A percentile compares a stretch with the other conserved stretches of the same genome.
Evolutionary conservation across 2,797 vertebrate species (phyloP).

Genomic region (Pitangus sulphuratus): DNA sequence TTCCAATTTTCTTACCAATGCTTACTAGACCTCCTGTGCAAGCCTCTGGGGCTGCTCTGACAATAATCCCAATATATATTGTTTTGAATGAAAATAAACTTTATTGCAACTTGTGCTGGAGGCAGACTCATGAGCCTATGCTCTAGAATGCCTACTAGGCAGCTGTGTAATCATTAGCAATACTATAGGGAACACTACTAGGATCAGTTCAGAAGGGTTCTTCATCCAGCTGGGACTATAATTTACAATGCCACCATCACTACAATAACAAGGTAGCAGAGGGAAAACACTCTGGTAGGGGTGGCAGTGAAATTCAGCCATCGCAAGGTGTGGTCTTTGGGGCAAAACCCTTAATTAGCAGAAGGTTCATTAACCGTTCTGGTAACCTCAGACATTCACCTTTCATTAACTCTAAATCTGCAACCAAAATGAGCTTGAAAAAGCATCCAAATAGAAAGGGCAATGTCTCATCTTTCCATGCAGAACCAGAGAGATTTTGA

Average conservation of each 20-base stretch:
- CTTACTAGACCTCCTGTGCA: conserved; percentile 69
- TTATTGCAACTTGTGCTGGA: conserved; percentile 69
- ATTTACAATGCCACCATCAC: conserved; percentile 69
- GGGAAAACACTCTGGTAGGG: conserved; percentile 56
- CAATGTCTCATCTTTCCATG: neutral
- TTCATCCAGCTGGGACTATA: conserved; percentile 68
- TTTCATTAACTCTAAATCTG: conserved; percentile 30
- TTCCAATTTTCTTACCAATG: conserved; percentile 72
- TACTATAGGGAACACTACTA: conserved; percentile 54
- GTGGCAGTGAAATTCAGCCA: conserved; percentile 63
- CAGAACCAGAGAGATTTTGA: neutral
- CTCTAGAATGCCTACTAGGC: conserved; percentile 70
- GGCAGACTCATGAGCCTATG: conserved; percentile 32
- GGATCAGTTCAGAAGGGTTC: conserved; percentile 64
- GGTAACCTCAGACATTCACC: conserved; percentile 31
- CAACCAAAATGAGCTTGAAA: neutral
- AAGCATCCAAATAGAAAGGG: neutral
- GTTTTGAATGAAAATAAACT: conserved; percentile 77
- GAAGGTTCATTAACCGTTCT: conserved; percentile 35
- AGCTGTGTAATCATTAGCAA: conserved; percentile 77
- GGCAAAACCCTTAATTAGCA: conserved; percentile 15
- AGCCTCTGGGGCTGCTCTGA: conserved; percentile 64
- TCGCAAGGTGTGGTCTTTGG: conserved; percentile 43
- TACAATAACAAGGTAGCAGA: conserved; percentile 67
- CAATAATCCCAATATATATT: conserved; percentile 76